These are phyloP conservation scores for Tethya wilhelma DNA, from an alignment of 37 sponge, comb jelly and placozoan species.

Conservation along the genomic window DNA sequence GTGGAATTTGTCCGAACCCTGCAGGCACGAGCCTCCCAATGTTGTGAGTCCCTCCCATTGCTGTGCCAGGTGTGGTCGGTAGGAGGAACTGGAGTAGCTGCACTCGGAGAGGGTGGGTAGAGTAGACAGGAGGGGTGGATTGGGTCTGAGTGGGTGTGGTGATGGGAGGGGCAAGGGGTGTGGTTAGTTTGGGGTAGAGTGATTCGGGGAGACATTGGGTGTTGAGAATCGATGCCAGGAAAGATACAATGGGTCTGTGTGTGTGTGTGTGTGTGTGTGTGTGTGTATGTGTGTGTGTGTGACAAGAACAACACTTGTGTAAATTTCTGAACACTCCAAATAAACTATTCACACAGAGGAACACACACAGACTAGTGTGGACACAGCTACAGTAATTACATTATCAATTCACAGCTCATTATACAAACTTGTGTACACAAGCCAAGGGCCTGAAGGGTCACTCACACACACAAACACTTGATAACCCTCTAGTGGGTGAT, in stretches of 20 bases:
- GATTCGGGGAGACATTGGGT: conserved; percentile 30
- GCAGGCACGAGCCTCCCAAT: background rate
- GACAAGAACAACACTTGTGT: too few species aligned
- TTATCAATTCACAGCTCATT: background rate
- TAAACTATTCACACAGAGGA: background rate
- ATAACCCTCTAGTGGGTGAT: too few species aligned
- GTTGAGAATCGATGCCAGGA: conserved; percentile 18
- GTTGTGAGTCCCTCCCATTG: background rate
- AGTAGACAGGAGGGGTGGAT: background rate
- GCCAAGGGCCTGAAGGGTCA: too few species aligned
- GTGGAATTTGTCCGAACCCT: background rate
- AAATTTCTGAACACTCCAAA: background rate
- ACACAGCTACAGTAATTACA: too few species aligned
- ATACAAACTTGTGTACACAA: background rate
- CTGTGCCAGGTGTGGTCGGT: background rate
- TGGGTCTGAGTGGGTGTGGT: background rate
- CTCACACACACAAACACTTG: too few species aligned
- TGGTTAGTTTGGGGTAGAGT: background rate
- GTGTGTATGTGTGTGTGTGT: too few species aligned
- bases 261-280: too few species aligned
- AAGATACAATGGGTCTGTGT: conserved; percentile 1
- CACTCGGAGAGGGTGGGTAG: conserved; percentile 30
- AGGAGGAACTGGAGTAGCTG: conserved; percentile 48
- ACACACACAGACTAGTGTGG: too few species aligned
- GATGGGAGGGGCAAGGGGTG: background rate